phyloP scores from a whole-genome alignment of 2,113 vertebrate genomes.

The Alexandromys fortis region DNA sequence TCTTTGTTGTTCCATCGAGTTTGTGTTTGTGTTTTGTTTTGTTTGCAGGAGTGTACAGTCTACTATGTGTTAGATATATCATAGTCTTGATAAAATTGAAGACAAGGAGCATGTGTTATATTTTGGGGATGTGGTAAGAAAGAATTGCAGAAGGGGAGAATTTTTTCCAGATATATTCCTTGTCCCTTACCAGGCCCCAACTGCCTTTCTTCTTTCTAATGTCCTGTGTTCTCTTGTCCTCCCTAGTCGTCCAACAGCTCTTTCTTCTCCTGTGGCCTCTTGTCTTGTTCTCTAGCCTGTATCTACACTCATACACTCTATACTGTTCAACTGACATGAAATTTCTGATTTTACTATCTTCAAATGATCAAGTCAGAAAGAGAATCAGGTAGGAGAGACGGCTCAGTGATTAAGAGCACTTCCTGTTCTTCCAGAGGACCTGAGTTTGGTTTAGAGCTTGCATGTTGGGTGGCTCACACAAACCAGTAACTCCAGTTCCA shows the following conservation, averaged over 20 bases:
- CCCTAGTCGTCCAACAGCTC: background rate
- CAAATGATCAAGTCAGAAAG: background rate
- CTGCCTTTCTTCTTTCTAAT: background rate
- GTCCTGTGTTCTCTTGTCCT: background rate
- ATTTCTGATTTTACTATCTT: constrained; percentile 6
- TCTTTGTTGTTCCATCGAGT: background rate
- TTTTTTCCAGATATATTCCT: background rate
- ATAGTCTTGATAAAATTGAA: background rate
- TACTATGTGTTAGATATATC: background rate
- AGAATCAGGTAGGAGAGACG: background rate
- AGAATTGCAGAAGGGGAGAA: background rate
- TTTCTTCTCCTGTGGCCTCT: background rate
- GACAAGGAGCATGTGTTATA: background rate
- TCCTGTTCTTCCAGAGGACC: background rate
- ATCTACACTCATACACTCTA: background rate
- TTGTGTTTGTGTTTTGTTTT: background rate
- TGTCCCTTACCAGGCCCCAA: background rate
- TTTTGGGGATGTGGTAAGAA: background rate
- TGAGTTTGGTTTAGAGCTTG: background rate
- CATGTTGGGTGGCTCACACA: background rate
- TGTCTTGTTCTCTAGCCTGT: background rate
- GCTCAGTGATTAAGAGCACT: background rate
- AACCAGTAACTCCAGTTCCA: background rate
- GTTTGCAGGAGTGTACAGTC: background rate
- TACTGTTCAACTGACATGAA: background rate